Evolutionary conservation across 2,113 vertebrate genomes (phyloP).

Genomic region (Nerophis lumbriciformis): DNA sequence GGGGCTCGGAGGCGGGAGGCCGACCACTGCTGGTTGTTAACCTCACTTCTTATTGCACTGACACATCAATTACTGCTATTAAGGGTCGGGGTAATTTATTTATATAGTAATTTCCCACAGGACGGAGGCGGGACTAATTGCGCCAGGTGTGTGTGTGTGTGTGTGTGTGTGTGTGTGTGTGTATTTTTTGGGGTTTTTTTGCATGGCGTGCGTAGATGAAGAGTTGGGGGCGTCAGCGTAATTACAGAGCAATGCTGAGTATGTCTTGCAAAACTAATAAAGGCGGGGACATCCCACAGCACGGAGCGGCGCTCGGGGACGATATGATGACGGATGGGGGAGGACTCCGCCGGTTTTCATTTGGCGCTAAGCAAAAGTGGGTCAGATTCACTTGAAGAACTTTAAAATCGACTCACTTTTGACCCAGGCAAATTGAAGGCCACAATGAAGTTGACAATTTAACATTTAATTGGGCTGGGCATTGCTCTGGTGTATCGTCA

Average conservation of each 20-base stretch:
- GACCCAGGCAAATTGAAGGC: too few species aligned
- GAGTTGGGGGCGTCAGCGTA: constrained; percentile 18
- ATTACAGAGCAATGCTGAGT: constrained; percentile 23
- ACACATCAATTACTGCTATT: constrained; percentile 73
- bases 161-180: constrained; percentile 13
- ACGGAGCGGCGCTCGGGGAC: constrained; percentile 13
- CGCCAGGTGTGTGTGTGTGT: constrained; percentile 49
- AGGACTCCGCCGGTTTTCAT: constrained; percentile 1
- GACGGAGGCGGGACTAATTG: constrained; percentile 53
- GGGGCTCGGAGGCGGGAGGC: constrained; percentile 33
- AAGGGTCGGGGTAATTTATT: constrained; percentile 62
- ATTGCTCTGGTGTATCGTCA: too few species aligned
- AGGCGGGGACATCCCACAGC: constrained; percentile 33
- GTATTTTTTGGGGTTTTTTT: neutral
- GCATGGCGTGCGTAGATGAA: neutral
- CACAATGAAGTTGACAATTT: too few species aligned
- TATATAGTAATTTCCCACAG: constrained; percentile 65
- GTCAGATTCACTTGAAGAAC: neutral
- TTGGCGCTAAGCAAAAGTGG: neutral
- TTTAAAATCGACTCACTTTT: neutral
- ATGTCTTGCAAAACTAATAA: constrained; percentile 28
- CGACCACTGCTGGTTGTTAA: constrained; percentile 60
- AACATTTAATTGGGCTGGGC: too few species aligned
- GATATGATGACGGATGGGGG: constrained; percentile 17
- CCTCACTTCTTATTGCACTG: constrained; percentile 64